Percentiles rank a stretch among this genome's conserved stretches.
Evolutionary conservation across 2,797 vertebrate species (phyloP).

Genomic region (Nasua narica): DNA sequence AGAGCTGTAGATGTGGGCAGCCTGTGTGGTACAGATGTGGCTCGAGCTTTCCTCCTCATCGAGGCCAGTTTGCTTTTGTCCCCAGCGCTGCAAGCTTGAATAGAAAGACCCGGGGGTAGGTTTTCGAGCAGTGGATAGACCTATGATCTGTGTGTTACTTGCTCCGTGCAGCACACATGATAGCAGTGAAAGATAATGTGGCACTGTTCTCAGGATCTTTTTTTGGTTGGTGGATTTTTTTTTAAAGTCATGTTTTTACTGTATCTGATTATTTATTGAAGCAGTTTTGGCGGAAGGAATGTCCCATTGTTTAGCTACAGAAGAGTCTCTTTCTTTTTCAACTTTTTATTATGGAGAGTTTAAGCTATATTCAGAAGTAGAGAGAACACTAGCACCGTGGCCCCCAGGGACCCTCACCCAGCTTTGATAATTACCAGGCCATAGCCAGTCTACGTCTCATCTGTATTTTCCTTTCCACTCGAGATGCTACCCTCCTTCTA

Average conservation of each 20-base stretch:
- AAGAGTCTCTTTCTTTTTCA: neutral
- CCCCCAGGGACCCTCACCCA: neutral
- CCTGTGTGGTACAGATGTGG: slow-evolving; percentile 33
- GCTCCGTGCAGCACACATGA: neutral
- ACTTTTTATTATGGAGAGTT: neutral
- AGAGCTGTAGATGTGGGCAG: neutral
- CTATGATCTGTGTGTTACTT: neutral
- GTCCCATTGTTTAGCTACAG: neutral
- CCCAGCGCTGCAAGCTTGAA: neutral
- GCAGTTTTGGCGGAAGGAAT: neutral
- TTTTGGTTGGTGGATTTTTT: neutral
- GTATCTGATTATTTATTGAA: neutral
- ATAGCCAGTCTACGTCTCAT: neutral
- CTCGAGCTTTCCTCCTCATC: neutral
- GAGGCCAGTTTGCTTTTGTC: neutral
- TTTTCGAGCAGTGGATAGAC: neutral
- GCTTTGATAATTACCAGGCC: neutral
- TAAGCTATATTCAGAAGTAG: neutral
- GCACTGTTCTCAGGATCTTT: neutral
- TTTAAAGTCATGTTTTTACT: neutral
- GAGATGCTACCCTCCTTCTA: no score
- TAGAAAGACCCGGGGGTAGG: neutral
- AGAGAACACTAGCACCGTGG: neutral
- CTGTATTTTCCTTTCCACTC: neutral
- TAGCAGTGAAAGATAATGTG: neutral